Evolutionary conservation across 1,140 invertebrate genomes (phyloP).

Genomic region (Halictus rubicundus): DNA sequence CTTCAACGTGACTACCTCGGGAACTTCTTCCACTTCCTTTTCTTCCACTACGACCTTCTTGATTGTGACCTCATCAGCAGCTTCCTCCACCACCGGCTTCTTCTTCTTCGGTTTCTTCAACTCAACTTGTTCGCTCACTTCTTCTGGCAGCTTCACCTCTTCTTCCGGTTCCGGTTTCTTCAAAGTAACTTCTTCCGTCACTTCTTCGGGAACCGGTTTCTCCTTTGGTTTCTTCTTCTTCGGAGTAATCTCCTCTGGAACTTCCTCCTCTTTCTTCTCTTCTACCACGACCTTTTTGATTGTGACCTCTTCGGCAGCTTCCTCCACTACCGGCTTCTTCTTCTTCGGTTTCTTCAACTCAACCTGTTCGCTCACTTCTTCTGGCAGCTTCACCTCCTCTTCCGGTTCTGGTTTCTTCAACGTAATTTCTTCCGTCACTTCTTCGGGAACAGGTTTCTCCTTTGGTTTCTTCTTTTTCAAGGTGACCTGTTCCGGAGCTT

Average conservation of each 20-base stretch:
- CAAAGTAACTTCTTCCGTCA: constrained; percentile 69
- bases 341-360: constrained; percentile 61
- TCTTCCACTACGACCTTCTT: constrained; percentile 74
- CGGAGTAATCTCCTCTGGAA: constrained; percentile 69
- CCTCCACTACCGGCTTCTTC: constrained; percentile 69
- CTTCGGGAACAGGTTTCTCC: constrained; percentile 65
- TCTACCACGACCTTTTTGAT: constrained; percentile 76
- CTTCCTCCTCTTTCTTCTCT: constrained; percentile 74
- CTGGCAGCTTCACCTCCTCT: constrained; percentile 52
- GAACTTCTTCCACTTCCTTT: constrained; percentile 61
- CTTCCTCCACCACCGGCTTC: constrained; percentile 72
- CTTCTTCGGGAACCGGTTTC: constrained; percentile 73
- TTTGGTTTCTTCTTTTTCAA: constrained; percentile 67
- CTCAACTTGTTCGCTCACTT: constrained; percentile 65
- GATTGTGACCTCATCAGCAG: constrained; percentile 78
- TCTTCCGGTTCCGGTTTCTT: constrained; percentile 69
- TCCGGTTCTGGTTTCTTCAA: constrained; percentile 72
- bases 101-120: constrained; percentile 65
- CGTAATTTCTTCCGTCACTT: constrained; percentile 64
- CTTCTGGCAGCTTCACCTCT: constrained; percentile 67
- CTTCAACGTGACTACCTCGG: constrained; percentile 51
- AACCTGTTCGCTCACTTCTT: constrained; percentile 62
- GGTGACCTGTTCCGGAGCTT: constrained; percentile 70
- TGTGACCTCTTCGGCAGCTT: constrained; percentile 78
- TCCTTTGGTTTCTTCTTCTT: constrained; percentile 72